Conservation (phyloP, 2,113 vertebrate species). For the Acrocephalus arundinaceus region DNA sequence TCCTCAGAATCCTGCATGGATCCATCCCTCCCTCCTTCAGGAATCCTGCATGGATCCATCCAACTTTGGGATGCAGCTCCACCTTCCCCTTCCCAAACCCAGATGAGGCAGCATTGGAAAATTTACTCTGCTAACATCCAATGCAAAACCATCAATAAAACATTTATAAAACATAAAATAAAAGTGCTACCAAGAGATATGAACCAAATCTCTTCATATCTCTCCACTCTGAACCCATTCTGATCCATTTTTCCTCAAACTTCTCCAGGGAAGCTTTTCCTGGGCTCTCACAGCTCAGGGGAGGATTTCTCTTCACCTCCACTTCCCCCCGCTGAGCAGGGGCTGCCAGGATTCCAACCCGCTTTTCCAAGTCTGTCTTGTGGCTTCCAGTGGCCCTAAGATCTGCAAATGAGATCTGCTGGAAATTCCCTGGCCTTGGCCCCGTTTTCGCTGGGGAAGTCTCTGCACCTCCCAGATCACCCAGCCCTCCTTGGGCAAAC, state of each 20-base stretch:
- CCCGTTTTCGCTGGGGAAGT: neutral
- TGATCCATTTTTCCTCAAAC: neutral
- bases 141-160: no score
- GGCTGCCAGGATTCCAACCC: neutral
- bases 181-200: no score
- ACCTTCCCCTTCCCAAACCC: neutral
- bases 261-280: neutral
- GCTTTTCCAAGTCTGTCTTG: neutral
- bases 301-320: neutral
- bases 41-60: neutral
- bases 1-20: no score
- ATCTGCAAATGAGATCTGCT: neutral
- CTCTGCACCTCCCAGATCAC: neutral
- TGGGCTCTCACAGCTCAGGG: neutral
- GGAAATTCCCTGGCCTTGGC: conserved; percentile 43
- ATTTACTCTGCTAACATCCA: no score
- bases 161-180: no score
- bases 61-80: neutral
- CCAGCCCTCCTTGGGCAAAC: conserved; percentile 24
- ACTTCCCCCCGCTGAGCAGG: neutral
- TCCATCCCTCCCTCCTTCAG: no score
- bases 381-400: conserved; percentile 19
- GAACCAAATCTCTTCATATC: no score
- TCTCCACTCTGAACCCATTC: neutral
- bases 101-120: no score